Evolutionary conservation across 2,113 vertebrate species (phyloP), one percentile per base, ranked within the genome.

Genomic region (Gavialis gangeticus): DNA sequence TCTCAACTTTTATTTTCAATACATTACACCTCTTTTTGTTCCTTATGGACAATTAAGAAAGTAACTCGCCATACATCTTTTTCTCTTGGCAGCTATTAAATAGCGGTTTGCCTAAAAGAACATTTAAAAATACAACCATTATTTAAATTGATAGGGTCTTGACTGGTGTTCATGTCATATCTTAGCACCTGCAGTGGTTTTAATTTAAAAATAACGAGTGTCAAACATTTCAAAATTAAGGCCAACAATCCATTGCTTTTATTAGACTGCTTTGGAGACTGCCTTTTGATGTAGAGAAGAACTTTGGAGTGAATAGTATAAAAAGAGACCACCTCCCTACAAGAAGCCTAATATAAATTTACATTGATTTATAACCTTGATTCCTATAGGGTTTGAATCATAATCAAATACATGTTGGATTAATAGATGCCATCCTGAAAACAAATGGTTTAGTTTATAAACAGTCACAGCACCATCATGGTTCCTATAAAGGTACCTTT

Each of bases 291-390:
- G 5, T 5, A 67, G 30, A 64, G 12, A 66, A 1, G 6, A 24
- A 25, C 92, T 46, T 15, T 34, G 10, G 5, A 84, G 80, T 21
- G 73, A 84, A 81, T 1, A 16, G 4, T 37, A 81, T 9, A 22
- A 16, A 80, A 90, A 59, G 11, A n/a, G 34, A 4, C 10, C 21
- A 10, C 11, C 54, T 12, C 2, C 54, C n/a, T 59, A 69, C 4
- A 5, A 0, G 1, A 11, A 37, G 85, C 46, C 0, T 28, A 30
- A 77, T 1, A 2, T 3, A 46, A 60, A 4, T 37, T 79, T 28
- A 59, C 58, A 22, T 60, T 79, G 59, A 19, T 86, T 89, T 57
- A 64, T 4, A 58, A 85, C 27, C 6, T 56, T 80, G 0, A 0
- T 59, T 76, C 14, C 27, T 89, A 91, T 18, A 79, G 21, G 64